phyloP scores from a whole-genome alignment of 2,888 invertebrate genomes.

The Palloptera scutellata region DNA sequence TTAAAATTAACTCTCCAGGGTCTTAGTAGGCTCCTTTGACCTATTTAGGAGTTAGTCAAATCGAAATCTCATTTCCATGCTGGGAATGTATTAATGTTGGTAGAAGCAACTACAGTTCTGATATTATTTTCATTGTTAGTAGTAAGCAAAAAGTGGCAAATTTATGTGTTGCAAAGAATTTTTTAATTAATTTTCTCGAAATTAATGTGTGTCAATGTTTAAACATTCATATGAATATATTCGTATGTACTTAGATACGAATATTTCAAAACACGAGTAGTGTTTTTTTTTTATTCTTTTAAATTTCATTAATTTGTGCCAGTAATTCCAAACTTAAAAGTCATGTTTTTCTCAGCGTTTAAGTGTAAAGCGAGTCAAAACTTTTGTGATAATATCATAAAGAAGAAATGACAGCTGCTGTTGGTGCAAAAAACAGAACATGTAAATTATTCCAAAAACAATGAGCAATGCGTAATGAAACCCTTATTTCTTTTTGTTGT shows the following conservation, averaged over 20 bases:
- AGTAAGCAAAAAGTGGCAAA: slow-evolving; percentile 18
- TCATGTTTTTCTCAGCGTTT: slow-evolving; percentile 16
- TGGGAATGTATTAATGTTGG: too few species aligned
- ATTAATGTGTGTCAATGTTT: slow-evolving; percentile 4
- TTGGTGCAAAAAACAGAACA: too few species aligned
- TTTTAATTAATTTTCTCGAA: slow-evolving; percentile 28
- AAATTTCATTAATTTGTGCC: background rate
- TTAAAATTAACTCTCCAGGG: too few species aligned
- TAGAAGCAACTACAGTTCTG: background rate
- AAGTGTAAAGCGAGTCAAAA: background rate
- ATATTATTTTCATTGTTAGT: slow-evolving; percentile 1
- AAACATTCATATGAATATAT: too few species aligned
- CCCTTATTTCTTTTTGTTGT: background rate
- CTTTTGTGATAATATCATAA: too few species aligned
- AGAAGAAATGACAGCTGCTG: too few species aligned
- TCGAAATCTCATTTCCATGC: too few species aligned
- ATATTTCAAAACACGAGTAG: slow-evolving; percentile 13
- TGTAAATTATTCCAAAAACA: background rate
- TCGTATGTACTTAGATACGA: background rate
- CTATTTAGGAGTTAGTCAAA: too few species aligned
- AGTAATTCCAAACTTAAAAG: background rate
- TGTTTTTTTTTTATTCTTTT: slow-evolving; percentile 7
- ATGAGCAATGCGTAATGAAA: background rate
- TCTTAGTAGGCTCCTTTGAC: too few species aligned
- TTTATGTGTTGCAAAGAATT: slow-evolving; percentile 30